Evolutionary conservation across 2,797 vertebrate genomes (phyloP).

Genomic region (Melanotaenia boesemani): DNA sequence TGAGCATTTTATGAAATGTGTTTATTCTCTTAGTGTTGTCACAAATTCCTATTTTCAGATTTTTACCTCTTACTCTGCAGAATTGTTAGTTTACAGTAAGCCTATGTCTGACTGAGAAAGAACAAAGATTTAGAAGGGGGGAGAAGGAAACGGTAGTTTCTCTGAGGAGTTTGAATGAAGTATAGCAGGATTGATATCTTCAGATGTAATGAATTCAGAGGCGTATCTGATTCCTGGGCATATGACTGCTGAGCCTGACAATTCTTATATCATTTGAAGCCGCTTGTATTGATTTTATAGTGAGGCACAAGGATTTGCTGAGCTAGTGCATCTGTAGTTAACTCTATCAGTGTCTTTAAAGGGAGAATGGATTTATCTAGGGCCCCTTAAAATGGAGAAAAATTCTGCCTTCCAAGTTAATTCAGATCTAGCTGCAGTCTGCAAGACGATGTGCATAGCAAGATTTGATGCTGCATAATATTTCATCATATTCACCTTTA

Average conservation of each 20-base stretch:
- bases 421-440: conserved; percentile 38
- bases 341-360: conserved; percentile 68
- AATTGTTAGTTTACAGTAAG: no score
- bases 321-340: conserved; percentile 72
- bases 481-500: conserved; percentile 10
- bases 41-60: conserved; percentile 8
- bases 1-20: background rate
- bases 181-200: conserved; percentile 52
- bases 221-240: conserved; percentile 44
- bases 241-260: conserved; percentile 48
- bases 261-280: conserved; percentile 74
- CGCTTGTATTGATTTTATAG: conserved; percentile 74
- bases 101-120: conserved; percentile 7
- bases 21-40: background rate
- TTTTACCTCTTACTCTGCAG: conserved; percentile 15
- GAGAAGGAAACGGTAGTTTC: conserved; percentile 11
- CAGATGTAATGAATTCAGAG: conserved; percentile 66
- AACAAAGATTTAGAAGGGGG: conserved; percentile 26
- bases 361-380: conserved; percentile 62
- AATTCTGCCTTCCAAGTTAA: conserved; percentile 59
- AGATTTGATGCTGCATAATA: conserved; percentile 1
- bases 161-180: conserved; percentile 31
- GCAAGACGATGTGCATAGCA: conserved; percentile 19
- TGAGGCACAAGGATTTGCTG: conserved; percentile 64
- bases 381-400: conserved; percentile 33